Base-by-base conservation (phyloP, 2,888 invertebrate genomes). In the Phlogophora meticulosa region DNA sequence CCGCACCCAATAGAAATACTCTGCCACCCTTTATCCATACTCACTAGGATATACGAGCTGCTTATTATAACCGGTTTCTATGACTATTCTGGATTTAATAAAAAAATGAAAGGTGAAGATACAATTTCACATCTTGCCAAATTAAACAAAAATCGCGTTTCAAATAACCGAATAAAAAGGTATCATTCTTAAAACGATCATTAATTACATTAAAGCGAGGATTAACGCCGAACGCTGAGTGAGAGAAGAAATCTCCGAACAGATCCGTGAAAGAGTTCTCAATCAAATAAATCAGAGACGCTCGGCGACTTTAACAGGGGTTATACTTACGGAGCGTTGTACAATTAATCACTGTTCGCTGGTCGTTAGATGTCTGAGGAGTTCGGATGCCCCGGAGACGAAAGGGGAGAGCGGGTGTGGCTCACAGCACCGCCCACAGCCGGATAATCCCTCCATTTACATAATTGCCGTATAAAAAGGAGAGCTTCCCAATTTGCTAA, bases 381-480 rank as follows among this genome's bases (percentile, higher is more conserved):
- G 89, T 89, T 87, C 77, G 82, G 86, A 85, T 88, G 85, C 89
- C 89, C 90, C 81, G 80, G 91, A 90, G 93, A 90, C 86, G 91
- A 91, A 91, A 92, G 93, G 92, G 91, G 92, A 89, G 89, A 87
- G 85, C 86, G 91, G 92, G 93, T 88, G 93, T 91, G 92, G 92
- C 92, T 87, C 90, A 83, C 87, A 88, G 92, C 91, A 85, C 93
- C 94, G 93, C 94, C 94, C 92, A 92, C 92, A 89, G 87, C 87
- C 85, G 91, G 93, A 93, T 95, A 95, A 96, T 95, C 95, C 94
- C 90, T 89, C 95, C 94, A 95, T 96, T 95, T 95, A 95, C 95
- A 95, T 96, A 96, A 96, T 96, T 96, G 95, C 93, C 92, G 93
- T 92, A 95, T 95, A 95, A 95, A 95, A 95, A 95, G 91, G 92